Base-by-base conservation (phyloP, 2,113 vertebrate species). In the Patagioenas fasciata region DNA sequence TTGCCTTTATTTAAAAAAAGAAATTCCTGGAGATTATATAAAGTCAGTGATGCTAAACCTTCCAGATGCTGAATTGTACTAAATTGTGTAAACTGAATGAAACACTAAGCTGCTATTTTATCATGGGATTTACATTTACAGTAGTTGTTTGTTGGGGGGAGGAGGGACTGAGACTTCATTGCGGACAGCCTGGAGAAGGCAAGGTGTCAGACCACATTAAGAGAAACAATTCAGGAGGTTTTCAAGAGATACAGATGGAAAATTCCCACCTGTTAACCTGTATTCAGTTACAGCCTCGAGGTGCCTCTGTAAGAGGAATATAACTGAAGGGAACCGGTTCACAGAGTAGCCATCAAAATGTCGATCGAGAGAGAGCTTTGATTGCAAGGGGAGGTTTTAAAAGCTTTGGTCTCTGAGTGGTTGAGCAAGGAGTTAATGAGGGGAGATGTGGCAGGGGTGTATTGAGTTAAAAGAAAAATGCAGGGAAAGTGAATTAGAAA, bases 201-300 rank as follows among this genome's bases (percentile, higher is more conserved):
- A 58, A 93, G 89, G 29, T 61, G 32, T 60, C 83, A 80, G 80
- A 65, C 20, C 24, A 32, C 53, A 31, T 71, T 29, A 66, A 66
- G 53, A 80, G 71, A 74, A 90, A 50, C 9, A 19, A 6, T 73
- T 75, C 25, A 58, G 66, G 50, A 62, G 79, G 83, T 47, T 95
- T 85, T 81, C 25, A 77, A 88, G 50, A 79, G 61, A 69, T 44
- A 79, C 4, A 91, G 71, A 81, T 91, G 81, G 82, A 89, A 69
- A 83, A 69, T 80, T 88, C 82, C 89, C 71, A 87, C 26, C 78
- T 95, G 77, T 75, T 89, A 79, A 84, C 60, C 16, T 95, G 14
- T 58, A 58, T 92, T 94, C 61, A 65, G 67, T 93, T 97, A 67
- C 89, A 92, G 32, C 64, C 54, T 74, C 1, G 4, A 86, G 80